Evolutionary conservation across 2,888 invertebrate genomes (phyloP).

Genomic region (Drosophila cognata): DNA sequence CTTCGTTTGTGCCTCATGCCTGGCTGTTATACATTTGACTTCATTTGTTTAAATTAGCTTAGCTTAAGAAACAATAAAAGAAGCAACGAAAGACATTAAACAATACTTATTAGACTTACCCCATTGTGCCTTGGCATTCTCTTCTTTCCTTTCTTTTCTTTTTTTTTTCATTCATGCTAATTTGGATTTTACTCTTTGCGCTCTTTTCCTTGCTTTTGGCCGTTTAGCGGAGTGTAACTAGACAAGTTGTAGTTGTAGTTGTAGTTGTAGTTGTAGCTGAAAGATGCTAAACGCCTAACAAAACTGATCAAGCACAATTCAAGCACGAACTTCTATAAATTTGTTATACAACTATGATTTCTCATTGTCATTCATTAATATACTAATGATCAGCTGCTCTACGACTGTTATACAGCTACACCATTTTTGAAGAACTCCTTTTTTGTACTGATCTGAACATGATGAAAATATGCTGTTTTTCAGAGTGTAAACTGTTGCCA

Average conservation of each 20-base stretch:
- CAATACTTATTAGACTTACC: conserved; percentile 26
- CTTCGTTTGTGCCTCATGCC: not conserved
- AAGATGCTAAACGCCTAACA: conserved; percentile 42
- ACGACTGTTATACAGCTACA: not conserved
- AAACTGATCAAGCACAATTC: conserved; percentile 17
- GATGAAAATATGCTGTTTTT: not conserved
- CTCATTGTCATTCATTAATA: not conserved
- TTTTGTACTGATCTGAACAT: not conserved
- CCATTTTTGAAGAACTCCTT: not conserved
- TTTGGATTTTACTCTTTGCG: conserved; percentile 42
- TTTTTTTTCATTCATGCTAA: conserved; percentile 27
- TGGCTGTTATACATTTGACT: conserved; percentile 37
- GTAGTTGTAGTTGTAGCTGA: conserved; percentile 8
- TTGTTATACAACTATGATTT: not conserved
- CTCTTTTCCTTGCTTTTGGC: conserved; percentile 15
- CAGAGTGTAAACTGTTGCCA: conserved; percentile 12
- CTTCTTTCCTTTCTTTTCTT: not conserved
- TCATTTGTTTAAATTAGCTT: conserved; percentile 50
- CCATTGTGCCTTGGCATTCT: conserved; percentile 5
- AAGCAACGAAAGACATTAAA: conserved; percentile 2
- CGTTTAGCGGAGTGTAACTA: conserved; percentile 57
- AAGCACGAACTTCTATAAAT: not conserved
- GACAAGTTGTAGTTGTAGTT: conserved; percentile 7
- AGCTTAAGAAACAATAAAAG: conserved; percentile 12
- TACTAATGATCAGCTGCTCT: not conserved